phyloP scores from a whole-genome alignment of 2,113 vertebrate species.

The Illadopsis cleaveri region DNA sequence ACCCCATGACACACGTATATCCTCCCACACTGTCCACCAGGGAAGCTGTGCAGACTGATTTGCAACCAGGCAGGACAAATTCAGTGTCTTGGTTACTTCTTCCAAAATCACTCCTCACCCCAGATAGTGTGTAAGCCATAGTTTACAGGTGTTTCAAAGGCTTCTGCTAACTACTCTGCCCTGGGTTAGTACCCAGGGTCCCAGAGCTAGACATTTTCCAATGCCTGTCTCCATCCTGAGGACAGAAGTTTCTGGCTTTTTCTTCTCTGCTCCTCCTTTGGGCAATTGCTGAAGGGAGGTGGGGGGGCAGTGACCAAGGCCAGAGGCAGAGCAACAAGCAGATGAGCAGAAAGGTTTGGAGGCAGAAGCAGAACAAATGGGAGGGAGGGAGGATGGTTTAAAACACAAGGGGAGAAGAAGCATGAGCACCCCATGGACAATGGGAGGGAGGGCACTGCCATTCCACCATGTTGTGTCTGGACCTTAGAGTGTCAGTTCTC shows the following conservation, averaged over 20 bases:
- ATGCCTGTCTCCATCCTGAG: background rate
- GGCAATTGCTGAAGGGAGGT: background rate
- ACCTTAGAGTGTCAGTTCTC: slow-evolving; percentile 3
- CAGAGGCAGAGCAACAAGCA: background rate
- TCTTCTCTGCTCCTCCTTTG: background rate
- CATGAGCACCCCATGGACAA: background rate
- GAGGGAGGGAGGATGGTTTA: background rate
- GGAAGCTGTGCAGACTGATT: background rate
- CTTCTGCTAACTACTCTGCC: background rate
- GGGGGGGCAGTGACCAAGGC: background rate
- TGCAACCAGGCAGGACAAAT: background rate
- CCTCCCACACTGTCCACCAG: background rate
- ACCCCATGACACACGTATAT: background rate
- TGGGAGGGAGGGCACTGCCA: background rate
- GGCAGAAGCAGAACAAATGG: background rate
- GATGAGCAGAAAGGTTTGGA: background rate
- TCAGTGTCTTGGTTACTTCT: background rate
- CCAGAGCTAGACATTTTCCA: background rate
- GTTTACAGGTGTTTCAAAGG: background rate
- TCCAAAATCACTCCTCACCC: background rate
- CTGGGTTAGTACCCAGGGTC: background rate
- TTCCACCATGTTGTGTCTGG: background rate
- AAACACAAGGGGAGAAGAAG: background rate
- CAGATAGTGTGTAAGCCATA: background rate
- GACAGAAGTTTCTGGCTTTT: background rate